Percentiles rank a stretch among this genome's conserved stretches.
phyloP scores from a whole-genome alignment of 2,797 vertebrate genomes.

The Lagorchestes hirsutus region DNA sequence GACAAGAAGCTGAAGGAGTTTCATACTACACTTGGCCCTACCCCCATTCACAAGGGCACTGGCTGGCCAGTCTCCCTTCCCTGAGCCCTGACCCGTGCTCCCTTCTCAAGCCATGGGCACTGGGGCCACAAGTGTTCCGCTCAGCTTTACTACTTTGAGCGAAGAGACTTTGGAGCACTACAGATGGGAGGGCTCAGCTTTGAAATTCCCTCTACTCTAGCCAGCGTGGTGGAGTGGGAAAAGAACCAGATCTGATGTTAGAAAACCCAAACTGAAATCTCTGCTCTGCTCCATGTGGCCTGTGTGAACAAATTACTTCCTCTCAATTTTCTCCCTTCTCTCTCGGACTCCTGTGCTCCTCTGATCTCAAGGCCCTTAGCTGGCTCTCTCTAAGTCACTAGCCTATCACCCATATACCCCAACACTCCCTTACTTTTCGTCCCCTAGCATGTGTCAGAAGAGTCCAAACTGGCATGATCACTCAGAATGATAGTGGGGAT shows the following conservation, averaged over 20 bases:
- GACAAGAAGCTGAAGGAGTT: background rate
- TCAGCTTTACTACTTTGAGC: background rate
- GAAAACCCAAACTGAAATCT: background rate
- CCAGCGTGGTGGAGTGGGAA: background rate
- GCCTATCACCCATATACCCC: background rate
- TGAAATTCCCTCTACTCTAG: background rate
- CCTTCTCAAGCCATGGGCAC: background rate
- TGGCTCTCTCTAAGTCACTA: background rate
- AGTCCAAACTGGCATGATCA: background rate
- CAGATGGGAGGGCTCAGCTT: background rate
- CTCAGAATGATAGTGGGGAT: background rate
- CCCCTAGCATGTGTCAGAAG: background rate
- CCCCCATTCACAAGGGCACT: background rate
- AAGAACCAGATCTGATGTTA: background rate
- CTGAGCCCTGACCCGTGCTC: background rate
- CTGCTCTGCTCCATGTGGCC: background rate
- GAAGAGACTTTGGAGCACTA: background rate
- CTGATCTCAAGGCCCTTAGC: background rate
- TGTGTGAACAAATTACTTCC: background rate
- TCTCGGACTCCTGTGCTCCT: background rate
- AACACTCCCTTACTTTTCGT: constrained; percentile 11
- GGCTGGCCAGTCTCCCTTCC: background rate
- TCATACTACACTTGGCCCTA: background rate
- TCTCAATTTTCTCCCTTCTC: background rate
- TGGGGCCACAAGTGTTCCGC: background rate